Evolutionary conservation across 2,888 invertebrate species (phyloP).

Genomic region (Mamestra brassicae): DNA sequence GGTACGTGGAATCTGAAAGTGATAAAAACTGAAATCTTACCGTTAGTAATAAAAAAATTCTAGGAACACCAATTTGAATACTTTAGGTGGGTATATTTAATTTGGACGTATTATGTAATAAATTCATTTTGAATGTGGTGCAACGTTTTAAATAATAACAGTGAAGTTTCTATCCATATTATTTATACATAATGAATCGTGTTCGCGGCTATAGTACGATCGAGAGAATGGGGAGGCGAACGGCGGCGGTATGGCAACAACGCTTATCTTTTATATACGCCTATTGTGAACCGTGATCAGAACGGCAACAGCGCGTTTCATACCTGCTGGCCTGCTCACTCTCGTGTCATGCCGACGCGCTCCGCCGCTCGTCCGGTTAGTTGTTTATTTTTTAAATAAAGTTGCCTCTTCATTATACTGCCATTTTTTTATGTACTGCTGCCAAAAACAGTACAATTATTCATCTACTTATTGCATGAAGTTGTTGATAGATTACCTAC

Average conservation of each 20-base stretch:
- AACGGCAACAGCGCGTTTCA: constrained; percentile 81
- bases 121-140: constrained; percentile 5
- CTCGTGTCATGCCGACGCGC: constrained; percentile 77
- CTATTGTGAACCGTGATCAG: constrained; percentile 70
- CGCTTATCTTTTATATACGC: constrained; percentile 62
- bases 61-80: not conserved
- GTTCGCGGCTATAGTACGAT: constrained; percentile 52
- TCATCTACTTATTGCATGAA: constrained; percentile 22
- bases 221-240: constrained; percentile 65
- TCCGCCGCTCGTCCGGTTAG: constrained; percentile 72
- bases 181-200: constrained; percentile 50
- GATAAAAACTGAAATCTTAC: not conserved
- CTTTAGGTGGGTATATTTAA: not conserved
- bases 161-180: constrained; percentile 30
- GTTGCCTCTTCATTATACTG: constrained; percentile 53
- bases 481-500: not conserved
- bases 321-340: constrained; percentile 72
- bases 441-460: constrained; percentile 37
- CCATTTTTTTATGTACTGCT: constrained; percentile 43
- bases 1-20: too few relatives aligned
- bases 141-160: constrained; percentile 30
- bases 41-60: not conserved
- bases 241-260: constrained; percentile 59
- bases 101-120: constrained; percentile 6
- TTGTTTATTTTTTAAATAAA: constrained; percentile 63